phyloP scores from a whole-genome alignment of 2,113 vertebrate genomes.

The Pithys albifrons region DNA sequence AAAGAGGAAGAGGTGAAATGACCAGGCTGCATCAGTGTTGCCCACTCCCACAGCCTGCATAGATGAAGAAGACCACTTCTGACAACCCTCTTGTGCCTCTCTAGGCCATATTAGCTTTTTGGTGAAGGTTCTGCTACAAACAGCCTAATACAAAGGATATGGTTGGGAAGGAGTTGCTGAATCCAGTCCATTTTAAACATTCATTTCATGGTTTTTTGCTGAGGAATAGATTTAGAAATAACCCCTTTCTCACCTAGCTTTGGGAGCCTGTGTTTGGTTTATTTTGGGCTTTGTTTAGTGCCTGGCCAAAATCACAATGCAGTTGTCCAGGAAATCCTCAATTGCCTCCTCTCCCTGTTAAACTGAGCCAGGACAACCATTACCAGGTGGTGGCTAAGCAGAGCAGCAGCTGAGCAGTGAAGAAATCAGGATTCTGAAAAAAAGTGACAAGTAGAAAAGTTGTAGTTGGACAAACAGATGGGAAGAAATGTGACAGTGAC shows the following conservation, averaged over 20 bases:
- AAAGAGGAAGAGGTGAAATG: background rate
- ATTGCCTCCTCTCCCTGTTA: constrained; percentile 5
- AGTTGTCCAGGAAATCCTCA: background rate
- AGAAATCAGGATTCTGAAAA: background rate
- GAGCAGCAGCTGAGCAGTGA: background rate
- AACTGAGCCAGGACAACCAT: background rate
- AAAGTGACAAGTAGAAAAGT: constrained; percentile 3
- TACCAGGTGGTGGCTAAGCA: background rate
- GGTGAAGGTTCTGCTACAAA: background rate
- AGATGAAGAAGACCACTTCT: background rate
- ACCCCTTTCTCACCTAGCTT: background rate
- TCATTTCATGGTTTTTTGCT: background rate
- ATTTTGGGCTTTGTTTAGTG: background rate
- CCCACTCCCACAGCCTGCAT: background rate
- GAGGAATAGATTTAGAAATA: background rate
- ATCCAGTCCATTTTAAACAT: background rate
- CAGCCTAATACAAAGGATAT: background rate
- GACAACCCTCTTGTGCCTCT: background rate
- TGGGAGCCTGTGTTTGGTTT: background rate
- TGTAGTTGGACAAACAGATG: background rate
- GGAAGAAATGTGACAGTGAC: background rate
- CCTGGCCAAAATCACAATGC: background rate
- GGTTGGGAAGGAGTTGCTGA: background rate
- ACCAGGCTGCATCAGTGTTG: background rate
- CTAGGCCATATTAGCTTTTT: background rate